A percentile compares a stretch with the other conserved stretches of the same genome.
These are phyloP conservation scores for Listrodromus nycthemerus DNA, from an alignment of 2,888 invertebrate species.

Conservation along the genomic window DNA sequence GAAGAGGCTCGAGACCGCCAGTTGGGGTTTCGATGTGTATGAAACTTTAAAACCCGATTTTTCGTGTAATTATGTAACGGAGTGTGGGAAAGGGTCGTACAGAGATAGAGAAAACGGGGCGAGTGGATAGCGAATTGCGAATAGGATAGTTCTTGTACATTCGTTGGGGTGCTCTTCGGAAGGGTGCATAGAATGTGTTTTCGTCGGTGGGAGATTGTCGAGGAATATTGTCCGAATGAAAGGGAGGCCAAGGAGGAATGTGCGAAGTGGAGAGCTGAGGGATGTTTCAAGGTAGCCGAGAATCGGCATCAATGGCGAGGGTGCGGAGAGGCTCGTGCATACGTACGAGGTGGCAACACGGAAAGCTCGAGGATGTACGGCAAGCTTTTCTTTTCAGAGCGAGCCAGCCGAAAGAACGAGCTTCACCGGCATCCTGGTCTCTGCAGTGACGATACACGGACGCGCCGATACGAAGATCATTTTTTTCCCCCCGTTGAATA, in stretches of 20 bases:
- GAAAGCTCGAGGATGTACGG: not conserved
- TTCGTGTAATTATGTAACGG: conserved; percentile 53
- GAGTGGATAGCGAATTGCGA: not conserved
- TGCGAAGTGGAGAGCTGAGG: conserved; percentile 18
- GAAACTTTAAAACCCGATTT: conserved; percentile 60
- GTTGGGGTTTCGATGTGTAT: not conserved
- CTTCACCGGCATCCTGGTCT: not conserved
- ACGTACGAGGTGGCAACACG: conserved; percentile 24
- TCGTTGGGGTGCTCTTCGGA: not conserved
- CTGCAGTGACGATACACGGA: not conserved
- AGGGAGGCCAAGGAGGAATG: not conserved
- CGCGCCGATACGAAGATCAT: conserved; percentile 48
- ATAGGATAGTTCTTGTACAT: not conserved
- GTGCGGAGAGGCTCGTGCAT: not conserved
- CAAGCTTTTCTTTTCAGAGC: conserved; percentile 58
- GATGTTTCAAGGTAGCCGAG: conserved; percentile 37
- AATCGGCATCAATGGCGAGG: conserved; percentile 21
- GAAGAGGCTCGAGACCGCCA: conserved; percentile 58
- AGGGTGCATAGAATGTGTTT: conserved; percentile 19
- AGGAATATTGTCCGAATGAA: conserved; percentile 50
- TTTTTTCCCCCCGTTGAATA: not conserved
- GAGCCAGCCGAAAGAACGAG: conserved; percentile 38
- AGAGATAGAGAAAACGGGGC: not conserved
- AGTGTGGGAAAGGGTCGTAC: conserved; percentile 4
- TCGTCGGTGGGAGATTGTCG: conserved; percentile 27